A percentile compares a stretch with the other conserved stretches of the same genome.
These are phyloP conservation scores for Setipinna tenuifilis DNA, from an alignment of 2,797 vertebrate species.

Conservation along the genomic window DNA sequence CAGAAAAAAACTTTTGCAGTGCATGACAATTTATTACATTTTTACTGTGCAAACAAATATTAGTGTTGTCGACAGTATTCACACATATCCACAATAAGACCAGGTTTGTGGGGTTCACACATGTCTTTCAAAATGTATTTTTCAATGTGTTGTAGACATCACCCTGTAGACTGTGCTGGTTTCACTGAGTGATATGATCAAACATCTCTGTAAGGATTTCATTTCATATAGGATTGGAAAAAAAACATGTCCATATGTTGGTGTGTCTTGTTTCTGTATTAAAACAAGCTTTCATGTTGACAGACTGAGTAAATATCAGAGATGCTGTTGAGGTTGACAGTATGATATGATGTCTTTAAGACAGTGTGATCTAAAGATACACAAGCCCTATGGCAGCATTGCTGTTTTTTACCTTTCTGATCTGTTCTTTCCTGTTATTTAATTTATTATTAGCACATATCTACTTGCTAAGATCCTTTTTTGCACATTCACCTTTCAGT, in stretches of 20 bases:
- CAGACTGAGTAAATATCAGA: neutral
- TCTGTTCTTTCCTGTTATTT: no score
- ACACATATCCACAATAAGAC: neutral
- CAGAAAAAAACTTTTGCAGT: neutral
- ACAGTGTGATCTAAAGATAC: conserved; percentile 39
- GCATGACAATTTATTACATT: neutral
- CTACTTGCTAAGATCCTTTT: no score
- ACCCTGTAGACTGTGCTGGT: no score
- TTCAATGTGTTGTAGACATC: neutral
- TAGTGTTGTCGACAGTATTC: neutral
- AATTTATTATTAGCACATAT: no score
- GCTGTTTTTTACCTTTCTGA: no score
- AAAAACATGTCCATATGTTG: neutral
- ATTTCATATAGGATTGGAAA: neutral
- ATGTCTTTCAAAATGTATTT: neutral
- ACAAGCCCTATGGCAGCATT: conserved; percentile 6
- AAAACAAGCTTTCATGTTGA: neutral
- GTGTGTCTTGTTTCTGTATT: neutral
- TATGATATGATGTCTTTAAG: conserved; percentile 17
- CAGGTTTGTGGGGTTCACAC: no score
- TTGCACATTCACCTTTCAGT: no score
- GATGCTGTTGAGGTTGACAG: conserved; percentile 29
- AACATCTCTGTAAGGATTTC: neutral
- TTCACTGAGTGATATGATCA: neutral
- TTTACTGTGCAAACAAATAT: neutral